phyloP scores from a whole-genome alignment of 2,888 invertebrate genomes.

The Anthrax anthrax region DNA sequence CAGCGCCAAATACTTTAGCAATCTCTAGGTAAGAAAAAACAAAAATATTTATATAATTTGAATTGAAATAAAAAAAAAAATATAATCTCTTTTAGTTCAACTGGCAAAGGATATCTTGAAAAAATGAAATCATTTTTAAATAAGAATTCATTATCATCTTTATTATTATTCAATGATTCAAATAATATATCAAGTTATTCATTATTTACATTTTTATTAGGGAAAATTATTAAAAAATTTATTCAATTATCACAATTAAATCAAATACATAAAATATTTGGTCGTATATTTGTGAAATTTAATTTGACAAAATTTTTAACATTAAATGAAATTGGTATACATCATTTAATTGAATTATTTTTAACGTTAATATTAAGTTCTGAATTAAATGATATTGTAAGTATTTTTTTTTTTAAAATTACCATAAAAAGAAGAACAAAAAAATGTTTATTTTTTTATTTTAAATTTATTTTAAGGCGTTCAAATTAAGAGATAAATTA shows the following conservation, averaged over 20 bases:
- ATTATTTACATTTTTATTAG: slow-evolving; percentile 36
- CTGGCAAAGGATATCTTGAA: slow-evolving; percentile 26
- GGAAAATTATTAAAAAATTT: slow-evolving; percentile 25
- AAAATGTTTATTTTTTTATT: no score
- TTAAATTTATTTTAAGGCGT: slow-evolving; percentile 18
- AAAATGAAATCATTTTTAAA: slow-evolving; percentile 32
- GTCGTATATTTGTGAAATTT: slow-evolving; percentile 44
- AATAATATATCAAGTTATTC: slow-evolving; percentile 36
- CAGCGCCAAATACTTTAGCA: slow-evolving; percentile 36
- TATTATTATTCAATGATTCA: slow-evolving; percentile 16
- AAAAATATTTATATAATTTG: slow-evolving; percentile 12
- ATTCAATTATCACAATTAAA: slow-evolving; percentile 11
- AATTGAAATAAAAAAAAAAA: background rate
- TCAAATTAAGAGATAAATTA: slow-evolving; percentile 29
- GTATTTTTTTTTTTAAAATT: no score
- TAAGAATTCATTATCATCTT: slow-evolving; percentile 1
- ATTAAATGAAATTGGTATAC: slow-evolving; percentile 40
- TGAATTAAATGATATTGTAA: slow-evolving; percentile 20
- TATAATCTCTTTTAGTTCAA: slow-evolving; percentile 5
- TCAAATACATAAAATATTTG: slow-evolving; percentile 36
- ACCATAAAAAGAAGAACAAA: no score
- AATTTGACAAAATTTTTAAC: slow-evolving; percentile 40
- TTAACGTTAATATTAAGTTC: slow-evolving; percentile 24
- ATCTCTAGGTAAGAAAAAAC: slow-evolving; percentile 26
- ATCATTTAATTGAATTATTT: slow-evolving; percentile 38